Base-by-base conservation (phyloP, 2,797 vertebrate species). In the Onychomys arenicola region DNA sequence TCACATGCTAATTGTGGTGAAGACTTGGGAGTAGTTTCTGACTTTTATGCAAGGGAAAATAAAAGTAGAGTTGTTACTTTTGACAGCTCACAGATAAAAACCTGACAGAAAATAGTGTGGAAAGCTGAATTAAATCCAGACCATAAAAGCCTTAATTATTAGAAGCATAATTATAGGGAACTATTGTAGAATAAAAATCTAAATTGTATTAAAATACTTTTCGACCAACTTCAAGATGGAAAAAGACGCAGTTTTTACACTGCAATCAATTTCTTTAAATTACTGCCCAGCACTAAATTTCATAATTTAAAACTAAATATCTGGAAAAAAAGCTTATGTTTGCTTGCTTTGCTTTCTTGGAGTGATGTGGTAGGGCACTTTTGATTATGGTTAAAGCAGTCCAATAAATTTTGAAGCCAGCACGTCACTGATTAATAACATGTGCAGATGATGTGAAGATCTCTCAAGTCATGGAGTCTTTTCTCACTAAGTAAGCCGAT, bases 121-220 rank as follows among this genome's bases (percentile, higher is more conserved):
- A 95, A 96, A 92, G 19, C 86, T 97, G 96, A 98, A 95, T 97
- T 97, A 97, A 97, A 96, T 67, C 75, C 93, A 97, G 90, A 93
- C 65, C 93, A 95, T 97, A 96, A 98, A 97, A 97, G 71, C 92
- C 25, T 95, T 98, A 97, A 98, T 98, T 97, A 98, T 90, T 95
- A 21, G 75, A 93, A 96, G 52, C 89, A 89, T 97, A 98, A 97
- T 98, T 98, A 98, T 23, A 95, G 83, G 80, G 73, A 97, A 57
- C 69, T 96, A 95, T 95, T 98, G 89, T 94, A 94, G 91, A 97
- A 96, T 96, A 96, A 97, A 97, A 96, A 78, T 87, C 61, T 96
- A 95, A 96, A 94, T 95, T 96, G 85, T 96, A 96, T 97, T 96
- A 97, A 97, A 95, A 94, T 90, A 93, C 96, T 95, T 97, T 97